Evolutionary conservation across 1,140 invertebrate genomes (phyloP).

Genomic region (Zaprionus tsacasi): DNA sequence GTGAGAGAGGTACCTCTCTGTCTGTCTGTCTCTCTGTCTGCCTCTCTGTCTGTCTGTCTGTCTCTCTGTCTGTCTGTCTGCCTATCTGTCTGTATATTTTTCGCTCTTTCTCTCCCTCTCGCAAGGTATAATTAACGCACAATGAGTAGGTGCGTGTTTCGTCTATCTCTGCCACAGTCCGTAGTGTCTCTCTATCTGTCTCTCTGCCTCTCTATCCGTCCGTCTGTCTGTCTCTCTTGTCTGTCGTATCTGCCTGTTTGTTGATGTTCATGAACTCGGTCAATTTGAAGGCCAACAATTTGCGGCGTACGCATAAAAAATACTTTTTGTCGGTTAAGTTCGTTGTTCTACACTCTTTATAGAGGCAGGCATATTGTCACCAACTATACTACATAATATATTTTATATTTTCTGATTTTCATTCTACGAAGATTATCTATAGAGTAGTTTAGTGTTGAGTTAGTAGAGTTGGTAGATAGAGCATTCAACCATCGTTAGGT

Average conservation of each 20-base stretch:
- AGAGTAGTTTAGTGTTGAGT: background rate
- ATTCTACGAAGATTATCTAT: background rate
- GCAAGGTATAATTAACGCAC: slow-evolving; percentile 78
- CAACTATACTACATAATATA: background rate
- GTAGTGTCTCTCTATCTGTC: slow-evolving; percentile 6
- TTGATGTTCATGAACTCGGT: slow-evolving; percentile 77
- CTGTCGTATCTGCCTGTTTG: slow-evolving; percentile 22
- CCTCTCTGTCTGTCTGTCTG: slow-evolving; percentile 10
- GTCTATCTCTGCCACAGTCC: slow-evolving; percentile 13
- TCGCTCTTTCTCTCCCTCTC: slow-evolving; percentile 36
- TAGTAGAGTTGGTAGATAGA: background rate
- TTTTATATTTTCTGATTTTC: too few species aligned
- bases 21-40: slow-evolving; percentile 2
- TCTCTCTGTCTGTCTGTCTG: background rate
- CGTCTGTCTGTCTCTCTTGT: slow-evolving; percentile 7
- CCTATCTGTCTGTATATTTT: background rate
- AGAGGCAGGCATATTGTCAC: background rate
- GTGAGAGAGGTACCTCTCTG: slow-evolving; percentile 30
- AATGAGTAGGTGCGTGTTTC: slow-evolving; percentile 74
- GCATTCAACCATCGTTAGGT: slow-evolving; percentile 1
- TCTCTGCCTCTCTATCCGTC: slow-evolving; percentile 12
- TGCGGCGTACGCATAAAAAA: slow-evolving; percentile 77
- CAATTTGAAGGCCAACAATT: slow-evolving; percentile 81
- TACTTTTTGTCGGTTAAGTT: slow-evolving; percentile 42
- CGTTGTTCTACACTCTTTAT: slow-evolving; percentile 26